Base-by-base conservation (phyloP, 1,140 invertebrate species). In the Mylabris phalerata region DNA sequence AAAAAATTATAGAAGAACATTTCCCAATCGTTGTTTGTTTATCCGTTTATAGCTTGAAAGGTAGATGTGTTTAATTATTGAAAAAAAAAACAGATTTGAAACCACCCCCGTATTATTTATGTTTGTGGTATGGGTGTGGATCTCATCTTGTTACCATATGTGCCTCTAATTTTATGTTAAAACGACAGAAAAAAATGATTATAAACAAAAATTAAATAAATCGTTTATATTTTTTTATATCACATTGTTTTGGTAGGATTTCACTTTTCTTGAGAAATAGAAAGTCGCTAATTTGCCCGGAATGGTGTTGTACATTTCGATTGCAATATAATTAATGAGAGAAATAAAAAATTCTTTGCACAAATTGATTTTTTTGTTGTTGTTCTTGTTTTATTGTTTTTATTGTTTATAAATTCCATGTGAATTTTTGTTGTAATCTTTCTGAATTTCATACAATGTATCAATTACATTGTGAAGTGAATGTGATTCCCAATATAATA, bases 241-340 rank as follows among this genome's bases (percentile, higher is more conserved):
- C 7, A 32, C 3, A 32, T 32, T 32, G 32, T 32, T 32, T 32
- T 10, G 44, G 50, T 43, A 45, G 38, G 55, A 60, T 60, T 60
- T 60, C 58, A 60, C 58, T 60, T 60, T 60, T 55, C 48, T 60
- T 60, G 58, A 48, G 58, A 60, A 60, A 60, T 60, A 60, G 58
- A 60, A 60, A 60, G 58, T 55, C 44, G 11, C 49, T 52, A 48
- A 47, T 46, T 54, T 54, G 51, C 10, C 51, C 25, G 38, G 51
- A 54, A 46, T 54, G 51, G 24, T 45, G 42, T 42, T 54, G 44
- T 32, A 32, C 32, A 32, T 32, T 32, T 32, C 32, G 32, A 32
- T 32, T 32, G 32, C 32, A 32, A 32, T 32, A 32, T 32, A 32
- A 32, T 32, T 32, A 32, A 32, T 32, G 32, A 32, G 32, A 32